Conservation (phyloP, 2,888 invertebrate species). For the Teinopalpus imperialis region DNA sequence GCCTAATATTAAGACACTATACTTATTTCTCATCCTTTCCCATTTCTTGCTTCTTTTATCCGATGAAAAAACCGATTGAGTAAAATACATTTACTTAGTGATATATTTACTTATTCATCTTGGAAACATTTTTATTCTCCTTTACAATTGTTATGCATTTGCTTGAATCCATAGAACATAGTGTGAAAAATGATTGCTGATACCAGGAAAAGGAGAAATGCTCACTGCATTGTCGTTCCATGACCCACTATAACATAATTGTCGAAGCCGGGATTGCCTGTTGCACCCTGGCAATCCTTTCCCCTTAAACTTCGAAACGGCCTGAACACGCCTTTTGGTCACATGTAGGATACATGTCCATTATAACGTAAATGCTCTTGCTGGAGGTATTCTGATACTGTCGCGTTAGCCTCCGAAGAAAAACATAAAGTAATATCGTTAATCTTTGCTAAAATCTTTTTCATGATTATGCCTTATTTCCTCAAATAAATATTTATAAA, state of each 20-base stretch:
- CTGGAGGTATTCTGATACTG: constrained; percentile 51
- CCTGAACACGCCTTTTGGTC: constrained; percentile 55
- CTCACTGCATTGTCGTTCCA: constrained; percentile 40
- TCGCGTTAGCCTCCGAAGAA: too few relatives aligned
- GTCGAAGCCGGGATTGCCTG: constrained; percentile 51
- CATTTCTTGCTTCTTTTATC: too few relatives aligned
- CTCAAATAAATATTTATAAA: too few relatives aligned
- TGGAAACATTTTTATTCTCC: too few relatives aligned
- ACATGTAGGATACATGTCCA: constrained; percentile 36
- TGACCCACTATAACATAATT: constrained; percentile 45
- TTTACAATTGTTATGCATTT: constrained; percentile 41
- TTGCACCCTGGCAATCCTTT: constrained; percentile 50
- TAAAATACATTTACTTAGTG: too few relatives aligned
- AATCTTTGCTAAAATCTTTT: too few relatives aligned
- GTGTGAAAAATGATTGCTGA: constrained; percentile 37
- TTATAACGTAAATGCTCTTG: constrained; percentile 36
- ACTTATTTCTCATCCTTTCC: too few relatives aligned
- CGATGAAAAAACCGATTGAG: too few relatives aligned
- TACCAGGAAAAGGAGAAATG: constrained; percentile 42
- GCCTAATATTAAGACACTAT: too few relatives aligned
- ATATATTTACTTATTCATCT: too few relatives aligned
- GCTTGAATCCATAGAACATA: constrained; percentile 43
- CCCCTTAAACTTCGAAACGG: constrained; percentile 44
- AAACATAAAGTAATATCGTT: not conserved
- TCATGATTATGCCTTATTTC: too few relatives aligned